Conservation (phyloP, 2,113 vertebrate genomes). For the Pelusios castaneus region DNA sequence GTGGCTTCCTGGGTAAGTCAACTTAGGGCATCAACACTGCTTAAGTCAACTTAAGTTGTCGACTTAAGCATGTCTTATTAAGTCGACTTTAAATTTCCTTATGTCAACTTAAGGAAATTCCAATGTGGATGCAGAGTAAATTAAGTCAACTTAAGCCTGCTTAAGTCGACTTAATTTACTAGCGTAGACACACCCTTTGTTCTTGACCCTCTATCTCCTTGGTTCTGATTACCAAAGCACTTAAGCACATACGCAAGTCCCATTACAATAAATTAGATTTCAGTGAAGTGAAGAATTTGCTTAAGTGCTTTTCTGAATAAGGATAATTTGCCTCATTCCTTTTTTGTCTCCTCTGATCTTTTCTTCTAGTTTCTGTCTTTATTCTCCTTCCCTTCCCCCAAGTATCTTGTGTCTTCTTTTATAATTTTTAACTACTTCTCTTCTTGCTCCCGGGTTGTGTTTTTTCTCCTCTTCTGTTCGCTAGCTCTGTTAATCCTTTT, state of each 20-base stretch:
- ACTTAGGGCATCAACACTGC: too few relatives aligned
- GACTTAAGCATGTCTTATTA: too few relatives aligned
- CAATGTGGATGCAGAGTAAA: too few relatives aligned
- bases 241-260: neutral
- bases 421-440: neutral
- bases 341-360: neutral
- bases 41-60: too few relatives aligned
- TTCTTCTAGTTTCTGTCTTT: neutral
- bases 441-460: neutral
- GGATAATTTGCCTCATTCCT: neutral
- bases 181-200: too few relatives aligned
- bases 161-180: too few relatives aligned
- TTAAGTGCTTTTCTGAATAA: neutral
- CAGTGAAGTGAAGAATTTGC: neutral
- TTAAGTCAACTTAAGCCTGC: too few relatives aligned
- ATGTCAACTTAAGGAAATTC: too few relatives aligned
- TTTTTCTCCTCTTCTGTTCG: neutral
- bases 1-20: too few relatives aligned
- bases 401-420: too few relatives aligned
- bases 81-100: too few relatives aligned
- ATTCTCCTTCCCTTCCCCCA: neutral
- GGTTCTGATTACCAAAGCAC: neutral
- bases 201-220: neutral
- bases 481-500: neutral
- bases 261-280: neutral